These are phyloP conservation scores for Tupaia chinensis DNA, from an alignment of 2,113 vertebrate genomes.

Conservation along the genomic window DNA sequence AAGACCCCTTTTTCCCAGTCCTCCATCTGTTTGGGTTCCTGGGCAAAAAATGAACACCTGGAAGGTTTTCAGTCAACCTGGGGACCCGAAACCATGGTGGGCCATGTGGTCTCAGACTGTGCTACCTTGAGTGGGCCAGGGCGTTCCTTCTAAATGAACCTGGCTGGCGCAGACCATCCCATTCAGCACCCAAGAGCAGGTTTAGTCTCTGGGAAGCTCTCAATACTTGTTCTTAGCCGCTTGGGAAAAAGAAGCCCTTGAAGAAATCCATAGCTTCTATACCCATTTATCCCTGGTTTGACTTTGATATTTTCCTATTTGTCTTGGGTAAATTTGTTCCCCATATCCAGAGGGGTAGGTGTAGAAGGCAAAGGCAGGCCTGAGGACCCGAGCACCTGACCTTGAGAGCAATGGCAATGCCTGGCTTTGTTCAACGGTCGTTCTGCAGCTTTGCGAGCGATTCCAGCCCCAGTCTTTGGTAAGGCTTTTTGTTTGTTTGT, in stretches of 20 bases:
- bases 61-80: too few relatives aligned
- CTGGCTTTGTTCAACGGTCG: not conserved
- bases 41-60: too few relatives aligned
- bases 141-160: too few relatives aligned
- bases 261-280: not conserved
- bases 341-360: not conserved
- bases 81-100: too few relatives aligned
- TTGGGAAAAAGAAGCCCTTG: not conserved
- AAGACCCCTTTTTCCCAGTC: too few relatives aligned
- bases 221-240: not conserved
- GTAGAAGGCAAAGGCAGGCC: not conserved
- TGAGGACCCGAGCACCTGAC: not conserved
- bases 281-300: not conserved
- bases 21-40: too few relatives aligned
- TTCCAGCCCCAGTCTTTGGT: not conserved
- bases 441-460: not conserved
- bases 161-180: too few relatives aligned
- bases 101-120: too few relatives aligned
- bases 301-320: not conserved
- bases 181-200: not conserved
- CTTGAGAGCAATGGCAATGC: not conserved
- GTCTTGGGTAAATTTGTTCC: not conserved
- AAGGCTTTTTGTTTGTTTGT: not conserved
- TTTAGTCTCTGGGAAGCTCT: not conserved
- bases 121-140: too few relatives aligned